Base-by-base conservation (phyloP, 2,888 invertebrate species). In the Dascillus cervinus region DNA sequence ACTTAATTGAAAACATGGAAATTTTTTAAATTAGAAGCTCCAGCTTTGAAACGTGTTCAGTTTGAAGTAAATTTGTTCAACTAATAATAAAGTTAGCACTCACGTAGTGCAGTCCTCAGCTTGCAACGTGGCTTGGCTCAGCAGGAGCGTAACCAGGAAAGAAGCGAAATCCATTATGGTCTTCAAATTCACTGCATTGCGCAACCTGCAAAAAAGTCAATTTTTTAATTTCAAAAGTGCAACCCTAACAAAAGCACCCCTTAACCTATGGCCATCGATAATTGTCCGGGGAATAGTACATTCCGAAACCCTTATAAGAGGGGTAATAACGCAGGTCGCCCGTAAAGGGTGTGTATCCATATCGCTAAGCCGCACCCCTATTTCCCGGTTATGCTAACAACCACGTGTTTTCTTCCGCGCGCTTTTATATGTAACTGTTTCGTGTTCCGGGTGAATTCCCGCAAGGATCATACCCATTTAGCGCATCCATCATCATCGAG, bases 41-140 rank as follows among this genome's bases (percentile, higher is more conserved):
- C n/a, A n/a, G n/a, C n/a, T n/a, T n/a, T n/a, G n/a, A n/a, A n/a
- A n/a, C n/a, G n/a, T n/a, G n/a, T n/a, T n/a, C n/a, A n/a, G n/a
- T n/a, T n/a, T n/a, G n/a, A n/a, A n/a, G n/a, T n/a, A n/a, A n/a
- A n/a, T n/a, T n/a, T n/a, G n/a, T n/a, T n/a, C n/a, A n/a, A n/a
- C n/a, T n/a, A n/a, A n/a, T n/a, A n/a, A n/a, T n/a, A n/a, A 6
- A 17, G 6, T 17, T 4, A 32, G 13, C 36, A 58, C 58, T 58
- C 50, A 58, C 58, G 55, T 58, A 34, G 52, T 55, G 46, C 58
- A 58, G 38, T 56, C 58, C 37, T 58, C 56, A 13, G 53, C 55
- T 26, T 32, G 39, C 33, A 49, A 41, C 33, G 42, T 46, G 35
- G 39, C 41, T 30, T 44, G 40, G 34, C 44, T 41, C 46, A 55